Evolutionary conservation across 2,888 invertebrate genomes (phyloP).

Genomic region (Nemapogon koenigi): DNA sequence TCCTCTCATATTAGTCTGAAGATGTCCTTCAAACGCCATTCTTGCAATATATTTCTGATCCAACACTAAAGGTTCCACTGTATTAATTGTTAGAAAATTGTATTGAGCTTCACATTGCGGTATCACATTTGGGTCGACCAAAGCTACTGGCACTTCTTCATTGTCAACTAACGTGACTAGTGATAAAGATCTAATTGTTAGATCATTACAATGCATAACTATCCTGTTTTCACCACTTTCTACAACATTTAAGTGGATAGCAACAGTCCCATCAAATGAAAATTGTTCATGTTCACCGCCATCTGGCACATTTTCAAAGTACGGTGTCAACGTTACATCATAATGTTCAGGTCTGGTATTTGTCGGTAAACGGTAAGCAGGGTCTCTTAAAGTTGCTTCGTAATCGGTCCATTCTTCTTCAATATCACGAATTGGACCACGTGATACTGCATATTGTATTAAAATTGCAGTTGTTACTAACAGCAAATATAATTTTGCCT

Average conservation of each 20-base stretch:
- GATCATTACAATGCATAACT: constrained; percentile 42
- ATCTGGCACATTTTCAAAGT: constrained; percentile 31
- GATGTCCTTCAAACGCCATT: constrained; percentile 70
- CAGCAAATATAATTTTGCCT: too few species aligned
- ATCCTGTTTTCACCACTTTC: constrained; percentile 27
- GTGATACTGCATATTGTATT: constrained; percentile 20
- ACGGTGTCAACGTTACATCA: constrained; percentile 53
- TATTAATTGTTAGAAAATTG: constrained; percentile 33
- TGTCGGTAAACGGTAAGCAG: constrained; percentile 47
- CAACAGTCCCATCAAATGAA: constrained; percentile 44
- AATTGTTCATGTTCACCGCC: constrained; percentile 32
- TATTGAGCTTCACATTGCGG: constrained; percentile 31
- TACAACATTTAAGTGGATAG: constrained; percentile 30
- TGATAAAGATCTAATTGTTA: constrained; percentile 42
- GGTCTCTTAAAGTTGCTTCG: constrained; percentile 26
- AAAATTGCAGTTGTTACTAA: too few species aligned
- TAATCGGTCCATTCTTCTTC: constrained; percentile 44
- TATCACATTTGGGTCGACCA: constrained; percentile 16
- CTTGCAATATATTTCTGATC: constrained; percentile 62
- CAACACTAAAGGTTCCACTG: constrained; percentile 19
- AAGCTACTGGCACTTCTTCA: constrained; percentile 26
- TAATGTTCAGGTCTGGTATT: constrained; percentile 60
- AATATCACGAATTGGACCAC: constrained; percentile 30
- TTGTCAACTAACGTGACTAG: constrained; percentile 22
- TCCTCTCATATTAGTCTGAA: constrained; percentile 77